Base-by-base conservation (phyloP, 2,888 invertebrate species). In the Drosophila cognata region DNA sequence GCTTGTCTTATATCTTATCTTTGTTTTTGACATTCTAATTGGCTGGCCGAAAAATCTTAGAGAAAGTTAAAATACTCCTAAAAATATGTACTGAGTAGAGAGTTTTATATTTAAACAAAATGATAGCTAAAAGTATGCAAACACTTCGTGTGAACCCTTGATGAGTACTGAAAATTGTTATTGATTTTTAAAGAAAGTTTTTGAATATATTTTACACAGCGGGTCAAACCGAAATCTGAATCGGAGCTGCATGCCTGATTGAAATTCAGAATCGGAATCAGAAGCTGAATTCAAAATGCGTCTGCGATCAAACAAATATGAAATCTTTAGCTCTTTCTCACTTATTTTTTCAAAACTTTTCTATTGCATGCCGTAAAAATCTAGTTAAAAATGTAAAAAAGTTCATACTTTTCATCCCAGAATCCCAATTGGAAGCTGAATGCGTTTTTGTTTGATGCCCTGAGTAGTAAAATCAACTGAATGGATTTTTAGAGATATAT, bases 101-200 rank as follows among this genome's bases (percentile, higher is more conserved):
- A 43, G 21, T 3, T 43, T 6, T 21, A 7, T 21, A 16, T 46
- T 46, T 7, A 46, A 46, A 33, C 21, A 1, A 1, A 2, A 16
- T 2, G 2, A 0, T 4, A 35, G 1, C 25, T 4, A 8, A 70
- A 70, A 57, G 43, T 61, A 62, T 62, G 71, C 71, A 21, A 46
- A 4, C 7, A 21, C 13, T 46, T 46, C 2, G 41, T 41, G 11
- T n/a, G 2, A 11, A 21, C 11, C 11, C n/a, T 21, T 43, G 11
- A 21, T 11, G 21, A 43, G 5, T 43, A 21, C 21, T 43, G 21
- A n/a, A 11, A n/a, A n/a, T 41, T 4, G 2, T 4, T 21, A n/a
- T 43, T 21, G 11, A 11, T 11, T 43, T 43, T 43, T 1, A 43
- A n/a, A 11, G 21, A 43, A 21, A 43, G 11, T 11, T 43, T 2